Evolutionary conservation across 1,140 invertebrate genomes (phyloP), one percentile per base, ranked within the genome.

Genomic region (Drosophila pachea): DNA sequence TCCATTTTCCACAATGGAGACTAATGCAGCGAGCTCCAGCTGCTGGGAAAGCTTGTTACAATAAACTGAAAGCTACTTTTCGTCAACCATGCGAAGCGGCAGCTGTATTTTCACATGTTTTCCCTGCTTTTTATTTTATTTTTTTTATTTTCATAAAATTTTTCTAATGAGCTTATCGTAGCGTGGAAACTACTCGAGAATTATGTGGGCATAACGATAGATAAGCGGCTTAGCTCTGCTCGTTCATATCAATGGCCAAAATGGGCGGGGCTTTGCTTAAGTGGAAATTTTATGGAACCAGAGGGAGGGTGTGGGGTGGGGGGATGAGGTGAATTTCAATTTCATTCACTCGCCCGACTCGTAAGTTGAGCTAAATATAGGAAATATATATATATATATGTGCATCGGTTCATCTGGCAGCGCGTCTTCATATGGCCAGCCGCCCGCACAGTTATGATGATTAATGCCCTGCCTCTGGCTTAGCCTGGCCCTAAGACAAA

Each of bases 391-490:
- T 22, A 22, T 22, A 22, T 22, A 22, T 22, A 22, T 22, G 1
- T 22, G 1, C 22, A 22, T 22, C 22, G 22, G 22, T 2, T 22
- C 22, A 22, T 22, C 22, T 22, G 22, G 22, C 22, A 2, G 22
- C 22, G 22, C 22, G 22, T 22, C 22, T 22, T 22, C 22, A 22
- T 22, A 22, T 22, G 22, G 22, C 22, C 22, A 22, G 22, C 22
- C 22, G 22, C 22, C 22, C 22, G 22, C 22, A 22, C 22, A 22
- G 3, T 22, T 22, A 22, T 22, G 22, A 43, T 43, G 76, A 77
- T 74, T 74, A 74, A 76, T 76, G 68, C 72, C 22, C 22, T 1
- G 22, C 22, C 22, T 22, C 22, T 22, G 74, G 47, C 55, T 59
- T 5, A 9, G 9, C 11, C 3, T 62, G 48, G 14, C 12, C 45